Evolutionary conservation across 2,797 vertebrate genomes (phyloP), one percentile per base, ranked within the genome.

Genomic region (Tokudaia muenninki): DNA sequence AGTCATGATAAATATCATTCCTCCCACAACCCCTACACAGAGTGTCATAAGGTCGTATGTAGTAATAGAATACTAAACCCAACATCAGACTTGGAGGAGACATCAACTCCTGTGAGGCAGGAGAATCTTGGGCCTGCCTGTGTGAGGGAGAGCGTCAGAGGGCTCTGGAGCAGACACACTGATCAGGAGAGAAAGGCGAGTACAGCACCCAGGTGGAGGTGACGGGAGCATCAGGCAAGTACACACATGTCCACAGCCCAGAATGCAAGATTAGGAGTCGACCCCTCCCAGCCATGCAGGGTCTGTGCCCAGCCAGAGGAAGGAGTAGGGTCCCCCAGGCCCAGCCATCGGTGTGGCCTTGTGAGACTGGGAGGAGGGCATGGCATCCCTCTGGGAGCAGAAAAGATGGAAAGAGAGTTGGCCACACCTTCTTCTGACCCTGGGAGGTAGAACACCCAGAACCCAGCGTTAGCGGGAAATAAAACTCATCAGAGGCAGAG

Each of bases 91-190:
- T 8, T 26, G 82, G 29, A 31, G 70, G 84, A 16, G 29, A 37
- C 17, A 37, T 96, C 92, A 95, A 92, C 88, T 96, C 96, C 97
- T 77, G 91, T 91, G 92, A 13, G 92, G 94, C 94, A 95, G 95
- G 94, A 94, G 96, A 87, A 88, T 90, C 95, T 95, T 67, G 61
- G 90, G 96, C 96, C 92, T 87, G 97, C 94, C 96, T 61, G 96
- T 98, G 97, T 97, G 98, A 98, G 98, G 97, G 98, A 94, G 98
- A 98, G 97, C 98, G 97, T 98, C 98, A 90, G 96, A 97, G 97
- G 97, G 97, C 97, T 96, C 97, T 93, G 96, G 91, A 97, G 97
- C 97, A 97, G 97, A 97, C 94, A 95, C 94, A 95, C 90, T 4
- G 94, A 98, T 95, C 96, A 44, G 88, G 63, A 94, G 90, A 96